Conservation (phyloP, 2,797 vertebrate genomes). For the Decapterus maruadsi region DNA sequence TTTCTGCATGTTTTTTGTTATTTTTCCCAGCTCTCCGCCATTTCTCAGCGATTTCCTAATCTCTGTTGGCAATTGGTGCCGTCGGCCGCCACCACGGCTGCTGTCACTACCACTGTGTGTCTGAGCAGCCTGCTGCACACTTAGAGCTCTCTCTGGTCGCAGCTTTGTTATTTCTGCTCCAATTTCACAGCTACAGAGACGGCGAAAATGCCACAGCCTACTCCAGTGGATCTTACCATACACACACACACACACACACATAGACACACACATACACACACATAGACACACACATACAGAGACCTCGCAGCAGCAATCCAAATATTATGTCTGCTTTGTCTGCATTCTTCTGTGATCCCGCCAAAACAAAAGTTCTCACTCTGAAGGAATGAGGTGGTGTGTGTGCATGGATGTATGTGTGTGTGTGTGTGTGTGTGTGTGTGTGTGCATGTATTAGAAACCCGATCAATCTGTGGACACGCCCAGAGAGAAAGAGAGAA, state of each 20-base stretch:
- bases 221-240: slow-evolving; percentile 62
- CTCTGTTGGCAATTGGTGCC: slow-evolving; percentile 53
- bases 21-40: slow-evolving; percentile 57
- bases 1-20: slow-evolving; percentile 61
- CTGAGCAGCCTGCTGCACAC: slow-evolving; percentile 59
- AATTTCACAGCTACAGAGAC: slow-evolving; percentile 71
- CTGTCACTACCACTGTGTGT: slow-evolving; percentile 63
- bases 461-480: slow-evolving; percentile 48
- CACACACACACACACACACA: slow-evolving; percentile 20
- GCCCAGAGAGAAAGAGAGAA: slow-evolving; percentile 26
- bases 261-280: slow-evolving; percentile 14
- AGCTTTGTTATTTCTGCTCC: slow-evolving; percentile 78
- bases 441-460: slow-evolving; percentile 60
- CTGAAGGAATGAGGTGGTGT: slow-evolving; percentile 72
- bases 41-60: slow-evolving; percentile 49
- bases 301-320: slow-evolving; percentile 86
- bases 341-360: slow-evolving; percentile 84
- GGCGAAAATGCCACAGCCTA: slow-evolving; percentile 74
- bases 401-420: slow-evolving; percentile 55
- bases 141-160: slow-evolving; percentile 57
- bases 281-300: slow-evolving; percentile 36
- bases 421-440: neutral
- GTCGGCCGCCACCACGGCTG: slow-evolving; percentile 53
- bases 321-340: slow-evolving; percentile 91
- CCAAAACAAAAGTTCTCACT: slow-evolving; percentile 88